phyloP scores from a whole-genome alignment of 1,140 invertebrate genomes.

The Saccostrea cuccullata region DNA sequence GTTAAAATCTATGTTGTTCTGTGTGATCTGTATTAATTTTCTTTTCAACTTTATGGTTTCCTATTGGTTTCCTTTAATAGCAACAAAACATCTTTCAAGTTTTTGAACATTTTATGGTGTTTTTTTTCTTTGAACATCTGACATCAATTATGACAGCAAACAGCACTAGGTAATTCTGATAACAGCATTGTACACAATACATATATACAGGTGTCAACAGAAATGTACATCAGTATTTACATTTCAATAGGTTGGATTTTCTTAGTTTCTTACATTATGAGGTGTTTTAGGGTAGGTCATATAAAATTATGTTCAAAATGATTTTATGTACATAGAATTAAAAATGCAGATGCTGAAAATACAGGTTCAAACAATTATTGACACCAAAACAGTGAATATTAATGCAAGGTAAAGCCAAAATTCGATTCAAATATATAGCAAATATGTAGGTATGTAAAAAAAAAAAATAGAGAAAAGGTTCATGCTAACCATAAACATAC shows the following conservation, averaged over 20 bases:
- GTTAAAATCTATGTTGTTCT: too few relatives aligned
- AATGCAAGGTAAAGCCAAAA: not conserved
- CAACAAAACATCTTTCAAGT: not conserved
- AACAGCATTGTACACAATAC: slow-evolving; percentile 12
- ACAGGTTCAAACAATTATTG: not conserved
- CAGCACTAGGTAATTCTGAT: slow-evolving; percentile 15
- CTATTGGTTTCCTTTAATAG: too few relatives aligned
- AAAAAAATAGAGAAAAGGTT: not conserved
- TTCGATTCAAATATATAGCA: not conserved
- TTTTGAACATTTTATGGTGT: slow-evolving; percentile 14
- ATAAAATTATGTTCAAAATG: not conserved
- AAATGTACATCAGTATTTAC: slow-evolving; percentile 28
- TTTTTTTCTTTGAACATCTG: slow-evolving; percentile 24
- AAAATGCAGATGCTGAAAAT: not conserved
- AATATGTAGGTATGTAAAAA: not conserved
- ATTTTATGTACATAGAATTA: not conserved
- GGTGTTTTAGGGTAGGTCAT: not conserved
- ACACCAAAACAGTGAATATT: not conserved
- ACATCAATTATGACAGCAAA: slow-evolving; percentile 34
- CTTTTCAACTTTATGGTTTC: too few relatives aligned
- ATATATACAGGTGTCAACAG: slow-evolving; percentile 2
- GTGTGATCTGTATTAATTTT: too few relatives aligned
- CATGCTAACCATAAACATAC: not conserved
- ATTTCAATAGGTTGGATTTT: not conserved
- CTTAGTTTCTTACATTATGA: slow-evolving; percentile 1